These are phyloP conservation scores for Lepidurus arcticus DNA, from an alignment of 1,140 invertebrate species.

Conservation along the genomic window DNA sequence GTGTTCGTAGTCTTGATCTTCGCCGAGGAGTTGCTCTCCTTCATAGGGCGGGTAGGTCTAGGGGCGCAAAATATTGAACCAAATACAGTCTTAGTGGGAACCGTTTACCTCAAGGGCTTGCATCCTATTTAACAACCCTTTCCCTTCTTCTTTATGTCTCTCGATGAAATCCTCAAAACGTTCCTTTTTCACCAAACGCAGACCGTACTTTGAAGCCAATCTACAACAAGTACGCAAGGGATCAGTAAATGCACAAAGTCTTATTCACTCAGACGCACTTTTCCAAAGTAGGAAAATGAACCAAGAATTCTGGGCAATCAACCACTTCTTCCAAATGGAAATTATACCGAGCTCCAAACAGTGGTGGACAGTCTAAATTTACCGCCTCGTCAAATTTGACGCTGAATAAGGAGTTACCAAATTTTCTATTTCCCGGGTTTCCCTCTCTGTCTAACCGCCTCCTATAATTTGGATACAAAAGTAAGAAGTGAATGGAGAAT, in stretches of 20 bases:
- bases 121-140: conserved; percentile 64
- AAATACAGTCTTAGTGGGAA: conserved; percentile 24
- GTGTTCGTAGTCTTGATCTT: conserved; percentile 64
- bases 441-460: conserved; percentile 27
- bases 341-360: conserved; percentile 95
- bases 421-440: conserved; percentile 42
- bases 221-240: conserved; percentile 41
- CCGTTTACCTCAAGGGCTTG: conserved; percentile 60
- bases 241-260: neutral
- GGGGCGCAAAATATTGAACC: conserved; percentile 41
- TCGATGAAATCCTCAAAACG: conserved; percentile 78
- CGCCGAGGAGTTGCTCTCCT: conserved; percentile 52
- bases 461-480: conserved; percentile 22
- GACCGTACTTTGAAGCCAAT: conserved; percentile 71
- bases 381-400: conserved; percentile 70
- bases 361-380: conserved; percentile 58
- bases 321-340: conserved; percentile 94
- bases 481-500: neutral
- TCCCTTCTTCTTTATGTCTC: conserved; percentile 56
- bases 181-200: conserved; percentile 66
- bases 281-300: conserved; percentile 79
- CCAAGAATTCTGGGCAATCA: conserved; percentile 96
- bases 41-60: conserved; percentile 59
- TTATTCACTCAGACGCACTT: conserved; percentile 51
- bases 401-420: conserved; percentile 82